Base-by-base conservation (phyloP, 2,797 vertebrate species). In the Hippocampus kuda region DNA sequence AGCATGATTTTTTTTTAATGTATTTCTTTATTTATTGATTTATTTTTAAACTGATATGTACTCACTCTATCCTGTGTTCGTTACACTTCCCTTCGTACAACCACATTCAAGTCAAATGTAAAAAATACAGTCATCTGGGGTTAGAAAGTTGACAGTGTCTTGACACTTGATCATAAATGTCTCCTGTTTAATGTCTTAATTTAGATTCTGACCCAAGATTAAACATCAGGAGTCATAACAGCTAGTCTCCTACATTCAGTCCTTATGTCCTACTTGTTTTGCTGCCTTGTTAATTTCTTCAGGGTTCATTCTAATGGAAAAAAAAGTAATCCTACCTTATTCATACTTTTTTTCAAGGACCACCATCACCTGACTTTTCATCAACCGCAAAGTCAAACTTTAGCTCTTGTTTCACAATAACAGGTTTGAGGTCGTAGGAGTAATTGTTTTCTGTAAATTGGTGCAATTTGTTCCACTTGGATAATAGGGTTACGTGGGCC, bases 401-500 rank as follows among this genome's bases (percentile, higher is more conserved):
- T 81, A 75, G 44, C n/a, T 83, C 80, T 88, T 84, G 83, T 85
- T 77, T 85, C 81, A 88, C 90, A 81, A 84, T 90, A 88, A 89
- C 75, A 86, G 79, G 81, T 88, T 92, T 82, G 57, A 84, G 76
- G 75, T 82, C 69, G 42, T 12, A 22, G 11, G 70, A 69, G 68
- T 92, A 88, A 65, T 65, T 65, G 44, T 65, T 65, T 65, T 49
- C 42, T 48, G 15, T 49, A 48, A 65, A 65, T 49, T 16, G 24
- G 15, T 48, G 62, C 62, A 48, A 65, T 65, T 65, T 48, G 44
- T 65, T 65, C 63, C 44, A 65, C 44, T n/a, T 27, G 81, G 88
- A 87, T 92, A 92, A 92, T 89, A 90, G 62, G 89, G 89, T 85
- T 81, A 82, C 81, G 81, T 77, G 83, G 88, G 79, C 87, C 88